phyloP scores from a whole-genome alignment of 2,888 invertebrate species.

The Drosophila mimica region DNA sequence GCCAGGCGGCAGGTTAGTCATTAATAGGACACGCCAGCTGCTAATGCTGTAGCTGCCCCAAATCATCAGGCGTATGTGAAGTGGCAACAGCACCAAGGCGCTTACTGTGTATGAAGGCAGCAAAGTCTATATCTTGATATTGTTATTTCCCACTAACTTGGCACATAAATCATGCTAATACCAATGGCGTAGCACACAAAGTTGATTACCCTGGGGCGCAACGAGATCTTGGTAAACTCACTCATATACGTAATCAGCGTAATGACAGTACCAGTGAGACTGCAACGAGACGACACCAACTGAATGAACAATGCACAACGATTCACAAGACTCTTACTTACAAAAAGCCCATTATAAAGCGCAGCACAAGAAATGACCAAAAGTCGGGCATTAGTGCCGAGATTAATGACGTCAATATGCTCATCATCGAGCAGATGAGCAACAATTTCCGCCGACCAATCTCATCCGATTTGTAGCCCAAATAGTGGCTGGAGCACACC shows the following conservation, averaged over 20 bases:
- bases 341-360: slow-evolving; percentile 32
- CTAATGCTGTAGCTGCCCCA: neutral
- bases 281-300: neutral
- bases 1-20: slow-evolving; percentile 36
- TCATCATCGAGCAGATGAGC: slow-evolving; percentile 5
- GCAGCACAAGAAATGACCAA: slow-evolving; percentile 38
- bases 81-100: slow-evolving; percentile 19
- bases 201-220: slow-evolving; percentile 29
- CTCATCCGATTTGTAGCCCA: slow-evolving; percentile 46
- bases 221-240: slow-evolving; percentile 37
- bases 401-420: slow-evolving; percentile 21
- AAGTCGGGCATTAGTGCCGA: slow-evolving; percentile 47
- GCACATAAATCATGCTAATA: slow-evolving; percentile 39
- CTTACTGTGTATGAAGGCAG: slow-evolving; percentile 7
- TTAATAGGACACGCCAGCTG: slow-evolving; percentile 39
- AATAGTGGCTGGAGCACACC: slow-evolving; percentile 21
- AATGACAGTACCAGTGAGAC: slow-evolving; percentile 34
- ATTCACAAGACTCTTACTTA: slow-evolving; percentile 24
- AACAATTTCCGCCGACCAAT: slow-evolving; percentile 39
- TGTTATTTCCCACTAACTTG: slow-evolving; percentile 31
- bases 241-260: slow-evolving; percentile 37
- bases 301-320: neutral
- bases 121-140: neutral
- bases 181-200: slow-evolving; percentile 27
- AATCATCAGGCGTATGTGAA: slow-evolving; percentile 6